Conservation (phyloP, 2,888 invertebrate genomes). For the Coremacera marginata region DNA sequence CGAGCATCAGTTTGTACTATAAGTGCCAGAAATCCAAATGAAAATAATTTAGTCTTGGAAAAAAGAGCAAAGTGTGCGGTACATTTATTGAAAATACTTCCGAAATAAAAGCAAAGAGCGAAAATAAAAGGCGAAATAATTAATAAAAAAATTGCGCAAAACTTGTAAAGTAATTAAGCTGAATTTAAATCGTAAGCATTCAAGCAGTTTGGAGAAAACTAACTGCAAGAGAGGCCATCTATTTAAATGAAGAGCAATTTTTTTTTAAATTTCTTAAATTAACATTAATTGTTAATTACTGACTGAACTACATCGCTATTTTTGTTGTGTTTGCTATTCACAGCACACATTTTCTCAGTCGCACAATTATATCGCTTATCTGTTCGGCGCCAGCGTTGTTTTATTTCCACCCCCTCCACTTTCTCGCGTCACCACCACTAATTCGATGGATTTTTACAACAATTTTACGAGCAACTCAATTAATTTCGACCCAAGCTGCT, state of each 20-base stretch:
- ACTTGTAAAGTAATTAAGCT: neutral
- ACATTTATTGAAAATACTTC: neutral
- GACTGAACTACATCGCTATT: slow-evolving; percentile 38
- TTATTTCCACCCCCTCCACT: slow-evolving; percentile 40
- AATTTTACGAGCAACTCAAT: slow-evolving; percentile 37
- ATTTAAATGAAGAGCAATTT: slow-evolving; percentile 12
- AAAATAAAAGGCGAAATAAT: neutral
- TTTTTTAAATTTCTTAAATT: slow-evolving; percentile 44
- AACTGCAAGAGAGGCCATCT: neutral
- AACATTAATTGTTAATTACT: slow-evolving; percentile 51
- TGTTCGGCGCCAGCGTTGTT: too few relatives aligned
- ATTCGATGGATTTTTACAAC: slow-evolving; percentile 51
- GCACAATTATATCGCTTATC: neutral
- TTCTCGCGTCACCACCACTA: too few relatives aligned
- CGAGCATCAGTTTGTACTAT: neutral
- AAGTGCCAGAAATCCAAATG: slow-evolving; percentile 25
- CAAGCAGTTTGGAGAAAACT: neutral
- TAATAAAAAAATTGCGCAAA: neutral
- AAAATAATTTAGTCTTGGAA: slow-evolving; percentile 40
- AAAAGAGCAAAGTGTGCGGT: slow-evolving; percentile 41
- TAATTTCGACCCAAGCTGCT: neutral
- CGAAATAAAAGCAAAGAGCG: neutral
- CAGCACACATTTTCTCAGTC: neutral
- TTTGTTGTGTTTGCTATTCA: neutral
- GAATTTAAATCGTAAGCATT: neutral